Evolutionary conservation across 2,888 invertebrate species (phyloP).

Genomic region (Malthinus flaveolus): DNA sequence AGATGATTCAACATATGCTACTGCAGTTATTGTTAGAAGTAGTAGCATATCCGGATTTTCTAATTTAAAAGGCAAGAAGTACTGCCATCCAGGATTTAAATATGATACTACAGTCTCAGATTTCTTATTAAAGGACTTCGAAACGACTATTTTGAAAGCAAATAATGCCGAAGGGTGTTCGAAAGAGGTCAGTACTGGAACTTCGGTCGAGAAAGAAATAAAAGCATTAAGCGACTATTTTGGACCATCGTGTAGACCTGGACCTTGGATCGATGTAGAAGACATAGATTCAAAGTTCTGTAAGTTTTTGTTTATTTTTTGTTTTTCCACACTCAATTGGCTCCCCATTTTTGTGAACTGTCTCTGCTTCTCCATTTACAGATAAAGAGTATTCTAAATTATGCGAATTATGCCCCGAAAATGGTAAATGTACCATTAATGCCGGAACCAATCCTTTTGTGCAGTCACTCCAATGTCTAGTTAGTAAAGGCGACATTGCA

Average conservation of each 20-base stretch:
- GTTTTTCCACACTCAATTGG: too few species aligned
- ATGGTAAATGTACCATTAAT: conserved; percentile 43
- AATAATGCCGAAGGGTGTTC: conserved; percentile 35
- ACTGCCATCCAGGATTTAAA: conserved; percentile 69
- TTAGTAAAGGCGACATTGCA: conserved; percentile 60
- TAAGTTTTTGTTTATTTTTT: conserved; percentile 57
- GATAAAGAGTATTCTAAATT: conserved; percentile 42
- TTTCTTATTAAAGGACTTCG: conserved; percentile 64
- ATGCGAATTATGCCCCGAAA: conserved; percentile 59
- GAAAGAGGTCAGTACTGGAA: conserved; percentile 35
- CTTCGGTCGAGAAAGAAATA: conserved; percentile 62
- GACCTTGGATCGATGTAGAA: conserved; percentile 61
- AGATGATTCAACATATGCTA: conserved; percentile 56
- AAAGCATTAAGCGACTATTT: conserved; percentile 66
- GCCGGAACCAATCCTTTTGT: conserved; percentile 43
- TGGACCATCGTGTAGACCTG: conserved; percentile 72
- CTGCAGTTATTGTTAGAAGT: conserved; percentile 62
- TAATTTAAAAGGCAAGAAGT: conserved; percentile 58
- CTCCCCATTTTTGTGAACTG: too few species aligned
- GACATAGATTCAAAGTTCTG: conserved; percentile 57
- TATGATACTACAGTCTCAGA: conserved; percentile 62
- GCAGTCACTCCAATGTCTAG: conserved; percentile 60
- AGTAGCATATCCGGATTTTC: conserved; percentile 56
- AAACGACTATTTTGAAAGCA: conserved; percentile 45
- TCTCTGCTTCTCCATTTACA: conserved; percentile 10